phyloP scores from a whole-genome alignment of 2,113 vertebrate genomes.

The Apeltes quadracus region DNA sequence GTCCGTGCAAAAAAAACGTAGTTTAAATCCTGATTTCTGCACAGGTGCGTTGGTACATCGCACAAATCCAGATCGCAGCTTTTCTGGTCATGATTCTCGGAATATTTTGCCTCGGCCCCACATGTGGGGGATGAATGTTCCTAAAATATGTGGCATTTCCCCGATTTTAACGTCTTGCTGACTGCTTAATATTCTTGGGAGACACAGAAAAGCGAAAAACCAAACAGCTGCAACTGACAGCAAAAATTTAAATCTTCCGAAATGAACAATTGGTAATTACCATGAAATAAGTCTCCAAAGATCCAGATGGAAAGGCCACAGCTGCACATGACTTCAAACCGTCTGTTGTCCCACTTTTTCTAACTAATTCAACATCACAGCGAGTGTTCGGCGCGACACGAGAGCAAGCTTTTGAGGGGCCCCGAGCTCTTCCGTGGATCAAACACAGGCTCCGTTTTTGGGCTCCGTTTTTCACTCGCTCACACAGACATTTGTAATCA shows the following conservation, averaged over 20 bases:
- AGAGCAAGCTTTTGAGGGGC: constrained; percentile 14
- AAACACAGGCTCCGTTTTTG: constrained; percentile 21
- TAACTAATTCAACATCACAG: constrained; percentile 37
- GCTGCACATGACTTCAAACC: constrained; percentile 66
- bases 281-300: constrained; percentile 71
- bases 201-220: background rate
- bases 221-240: background rate
- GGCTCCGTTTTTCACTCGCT: constrained; percentile 34
- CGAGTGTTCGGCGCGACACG: constrained; percentile 27
- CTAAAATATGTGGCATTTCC: background rate
- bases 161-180: background rate
- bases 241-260: background rate
- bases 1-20: background rate
- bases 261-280: constrained; percentile 62
- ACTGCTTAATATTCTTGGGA: background rate
- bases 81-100: constrained; percentile 61
- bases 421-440: constrained; percentile 29
- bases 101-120: constrained; percentile 69
- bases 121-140: constrained; percentile 25
- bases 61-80: background rate
- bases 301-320: constrained; percentile 76
- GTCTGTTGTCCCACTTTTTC: constrained; percentile 30
- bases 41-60: background rate
- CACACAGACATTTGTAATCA: constrained; percentile 30
- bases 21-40: background rate